These are phyloP conservation scores for Thalassaphorura encarpata DNA, from an alignment of 1,140 invertebrate genomes.

Conservation along the genomic window DNA sequence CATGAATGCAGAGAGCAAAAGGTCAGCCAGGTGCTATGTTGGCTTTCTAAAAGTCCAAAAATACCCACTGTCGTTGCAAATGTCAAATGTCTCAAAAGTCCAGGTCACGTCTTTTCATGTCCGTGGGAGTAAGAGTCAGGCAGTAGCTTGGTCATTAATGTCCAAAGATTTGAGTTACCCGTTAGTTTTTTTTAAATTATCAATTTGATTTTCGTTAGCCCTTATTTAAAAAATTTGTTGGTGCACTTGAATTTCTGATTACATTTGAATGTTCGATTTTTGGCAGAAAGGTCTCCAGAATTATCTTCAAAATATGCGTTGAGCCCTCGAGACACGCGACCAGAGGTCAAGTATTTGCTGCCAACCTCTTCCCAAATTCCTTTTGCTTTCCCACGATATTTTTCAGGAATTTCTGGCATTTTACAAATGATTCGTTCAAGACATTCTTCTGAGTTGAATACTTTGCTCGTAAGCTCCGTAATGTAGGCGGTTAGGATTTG, in stretches of 20 bases:
- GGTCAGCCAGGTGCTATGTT: no score
- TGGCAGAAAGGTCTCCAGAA: not conserved
- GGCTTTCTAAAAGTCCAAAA: no score
- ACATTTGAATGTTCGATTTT: constrained; percentile 24
- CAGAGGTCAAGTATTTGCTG: constrained; percentile 5
- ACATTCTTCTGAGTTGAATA: constrained; percentile 29
- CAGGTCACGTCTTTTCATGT: no score
- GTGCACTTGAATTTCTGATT: constrained; percentile 30
- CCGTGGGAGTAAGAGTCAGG: no score
- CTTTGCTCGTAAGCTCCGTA: constrained; percentile 14
- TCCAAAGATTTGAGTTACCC: no score
- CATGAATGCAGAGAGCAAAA: no score
- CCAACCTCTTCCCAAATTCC: constrained; percentile 28
- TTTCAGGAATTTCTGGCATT: constrained; percentile 23
- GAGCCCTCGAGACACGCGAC: constrained; percentile 19
- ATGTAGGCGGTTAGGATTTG: no score
- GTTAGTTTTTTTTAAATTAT: no score
- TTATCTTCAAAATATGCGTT: constrained; percentile 25
- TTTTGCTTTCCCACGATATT: constrained; percentile 25
- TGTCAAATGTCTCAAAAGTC: no score
- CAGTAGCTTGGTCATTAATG: no score
- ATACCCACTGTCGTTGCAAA: no score
- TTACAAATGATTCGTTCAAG: constrained; percentile 30
- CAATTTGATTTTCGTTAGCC: no score
- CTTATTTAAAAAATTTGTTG: constrained; percentile 28